These are phyloP conservation scores for Drosophila diplacantha DNA, from an alignment of 2,888 invertebrate genomes.

Conservation along the genomic window DNA sequence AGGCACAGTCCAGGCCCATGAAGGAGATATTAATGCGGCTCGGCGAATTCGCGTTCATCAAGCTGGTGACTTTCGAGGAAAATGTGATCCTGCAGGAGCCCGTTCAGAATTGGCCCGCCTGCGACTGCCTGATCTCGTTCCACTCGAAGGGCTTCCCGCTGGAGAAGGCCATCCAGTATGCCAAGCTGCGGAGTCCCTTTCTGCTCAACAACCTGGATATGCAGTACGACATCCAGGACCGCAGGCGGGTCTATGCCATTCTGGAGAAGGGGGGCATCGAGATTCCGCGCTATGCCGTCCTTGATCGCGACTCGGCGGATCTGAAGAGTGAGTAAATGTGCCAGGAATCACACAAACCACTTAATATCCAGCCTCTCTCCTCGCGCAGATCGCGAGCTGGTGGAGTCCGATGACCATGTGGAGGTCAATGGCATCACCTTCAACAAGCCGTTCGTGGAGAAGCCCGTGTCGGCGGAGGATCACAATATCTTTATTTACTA, in stretches of 20 bases:
- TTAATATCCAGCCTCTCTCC: not conserved
- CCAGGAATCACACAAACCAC: fast-evolving
- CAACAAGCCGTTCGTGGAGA: slow-evolving; percentile 99
- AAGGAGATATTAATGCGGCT: slow-evolving; percentile 97
- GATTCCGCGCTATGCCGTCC: slow-evolving; percentile 97
- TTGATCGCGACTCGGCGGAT: slow-evolving; percentile 95
- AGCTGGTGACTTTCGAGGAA: slow-evolving; percentile 96
- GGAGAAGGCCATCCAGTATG: slow-evolving; percentile 98
- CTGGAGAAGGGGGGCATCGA: slow-evolving; percentile 96
- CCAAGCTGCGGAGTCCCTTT: slow-evolving; percentile 94
- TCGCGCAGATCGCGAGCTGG: slow-evolving; percentile 88
- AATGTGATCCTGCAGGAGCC: slow-evolving; percentile 96
- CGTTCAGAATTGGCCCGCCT: slow-evolving; percentile 98
- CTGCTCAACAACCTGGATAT: slow-evolving; percentile 98
- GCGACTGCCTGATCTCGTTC: slow-evolving; percentile 98
- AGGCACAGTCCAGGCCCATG: slow-evolving; percentile 99
- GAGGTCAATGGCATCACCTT: slow-evolving; percentile 97
- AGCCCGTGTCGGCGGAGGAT: slow-evolving; percentile 99
- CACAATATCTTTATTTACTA: slow-evolving; percentile 99
- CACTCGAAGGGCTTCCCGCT: slow-evolving; percentile 99
- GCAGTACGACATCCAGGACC: slow-evolving; percentile 98
- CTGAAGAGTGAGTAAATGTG: slow-evolving; percentile 86
- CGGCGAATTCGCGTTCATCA: slow-evolving; percentile 97
- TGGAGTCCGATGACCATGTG: slow-evolving; percentile 97
- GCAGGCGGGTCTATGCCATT: slow-evolving; percentile 95